Percentiles rank a stretch among this genome's conserved stretches.
Conservation (phyloP, 1,140 invertebrate species). For the Rhyacophila brunnea region DNA sequence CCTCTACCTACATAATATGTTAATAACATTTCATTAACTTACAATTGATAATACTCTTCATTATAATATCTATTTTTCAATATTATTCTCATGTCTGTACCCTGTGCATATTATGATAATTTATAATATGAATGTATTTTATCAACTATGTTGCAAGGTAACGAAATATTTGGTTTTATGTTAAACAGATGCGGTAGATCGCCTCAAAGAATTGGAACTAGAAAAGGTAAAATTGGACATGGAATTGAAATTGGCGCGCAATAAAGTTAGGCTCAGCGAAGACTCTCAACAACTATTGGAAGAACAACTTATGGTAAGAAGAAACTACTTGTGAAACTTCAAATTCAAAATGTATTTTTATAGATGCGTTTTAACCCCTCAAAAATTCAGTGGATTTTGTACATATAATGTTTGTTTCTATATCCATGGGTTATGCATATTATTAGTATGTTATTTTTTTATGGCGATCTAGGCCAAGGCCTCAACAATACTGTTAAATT, state of each 20-base stretch:
- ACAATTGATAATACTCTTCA: neutral
- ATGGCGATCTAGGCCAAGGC: no score
- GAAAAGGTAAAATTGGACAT: conserved; percentile 66
- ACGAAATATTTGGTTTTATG: conserved; percentile 6
- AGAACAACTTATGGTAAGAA: conserved; percentile 56
- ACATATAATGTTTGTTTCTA: no score
- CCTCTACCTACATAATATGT: no score
- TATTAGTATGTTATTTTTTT: no score
- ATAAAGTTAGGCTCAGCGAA: conserved; percentile 67
- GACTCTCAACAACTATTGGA: conserved; percentile 65
- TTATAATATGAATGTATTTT: neutral
- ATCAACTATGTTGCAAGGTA: neutral
- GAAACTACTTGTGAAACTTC: no score
- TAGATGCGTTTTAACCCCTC: no score
- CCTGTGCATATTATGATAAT: neutral
- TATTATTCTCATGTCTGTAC: neutral
- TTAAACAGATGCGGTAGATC: conserved; percentile 62
- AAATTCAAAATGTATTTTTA: no score
- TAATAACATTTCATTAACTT: neutral
- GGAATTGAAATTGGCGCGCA: conserved; percentile 63
- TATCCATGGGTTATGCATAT: no score
- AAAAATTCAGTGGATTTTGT: no score
- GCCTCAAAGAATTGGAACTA: conserved; percentile 65
- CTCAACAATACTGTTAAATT: no score
- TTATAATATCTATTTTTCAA: neutral